phyloP scores from a whole-genome alignment of 2,888 invertebrate genomes.

The Lasioglossum zephyrum region DNA sequence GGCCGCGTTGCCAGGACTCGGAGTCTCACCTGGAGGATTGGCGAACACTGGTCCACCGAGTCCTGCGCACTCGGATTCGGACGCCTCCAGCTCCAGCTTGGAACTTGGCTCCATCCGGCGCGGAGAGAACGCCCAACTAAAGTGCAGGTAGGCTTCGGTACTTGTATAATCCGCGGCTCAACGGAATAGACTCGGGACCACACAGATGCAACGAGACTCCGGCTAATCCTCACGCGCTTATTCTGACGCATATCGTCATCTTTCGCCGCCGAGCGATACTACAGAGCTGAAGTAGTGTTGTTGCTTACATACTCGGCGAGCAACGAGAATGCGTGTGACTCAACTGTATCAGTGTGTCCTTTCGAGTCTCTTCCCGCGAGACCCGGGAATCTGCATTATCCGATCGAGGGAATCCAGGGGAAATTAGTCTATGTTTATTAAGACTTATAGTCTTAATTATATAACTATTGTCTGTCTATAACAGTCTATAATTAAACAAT shows the following conservation, averaged over 20 bases:
- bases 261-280: background rate
- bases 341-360: background rate
- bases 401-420: no score
- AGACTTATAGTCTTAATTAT: no score
- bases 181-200: background rate
- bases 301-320: background rate
- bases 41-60: conserved; percentile 80
- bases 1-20: conserved; percentile 71
- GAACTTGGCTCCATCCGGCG: conserved; percentile 81
- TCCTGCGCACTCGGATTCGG: conserved; percentile 83
- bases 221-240: background rate
- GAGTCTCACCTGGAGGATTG: conserved; percentile 70
- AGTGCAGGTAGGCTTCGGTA: conserved; percentile 79
- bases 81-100: conserved; percentile 82
- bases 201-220: background rate
- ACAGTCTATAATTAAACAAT: no score
- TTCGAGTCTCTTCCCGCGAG: background rate
- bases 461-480: no score
- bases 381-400: background rate
- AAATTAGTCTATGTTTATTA: background rate
- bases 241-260: background rate
- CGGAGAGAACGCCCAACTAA: conserved; percentile 81
- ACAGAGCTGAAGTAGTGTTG: background rate
- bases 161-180: background rate
- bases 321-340: background rate